phyloP scores from a whole-genome alignment of 1,140 invertebrate species.

The Geopemphigus sp. region DNA sequence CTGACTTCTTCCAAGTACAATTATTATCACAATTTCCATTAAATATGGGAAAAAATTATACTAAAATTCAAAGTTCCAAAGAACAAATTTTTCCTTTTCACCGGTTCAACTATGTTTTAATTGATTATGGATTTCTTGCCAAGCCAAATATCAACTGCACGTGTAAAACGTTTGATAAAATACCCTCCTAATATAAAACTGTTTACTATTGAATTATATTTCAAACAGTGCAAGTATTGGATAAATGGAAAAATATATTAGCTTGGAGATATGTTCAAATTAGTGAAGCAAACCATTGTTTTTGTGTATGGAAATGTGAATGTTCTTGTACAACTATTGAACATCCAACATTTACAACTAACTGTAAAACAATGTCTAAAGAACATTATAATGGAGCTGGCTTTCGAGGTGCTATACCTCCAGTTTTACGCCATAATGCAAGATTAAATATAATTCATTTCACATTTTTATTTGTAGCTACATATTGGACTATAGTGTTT shows the following conservation, averaged over 20 bases:
- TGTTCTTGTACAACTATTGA: conserved; percentile 18
- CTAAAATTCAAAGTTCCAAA: background rate
- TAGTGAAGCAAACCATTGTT: conserved; percentile 28
- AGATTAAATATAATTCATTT: background rate
- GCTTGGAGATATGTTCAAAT: conserved; percentile 18
- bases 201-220: background rate
- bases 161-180: background rate
- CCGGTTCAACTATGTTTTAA: background rate
- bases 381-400: conserved; percentile 10
- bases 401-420: background rate
- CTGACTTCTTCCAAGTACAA: background rate
- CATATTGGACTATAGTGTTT: background rate
- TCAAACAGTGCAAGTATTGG: conserved; percentile 10
- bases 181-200: background rate
- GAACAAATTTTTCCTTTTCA: background rate
- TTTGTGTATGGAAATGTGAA: conserved; percentile 35
- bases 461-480: background rate
- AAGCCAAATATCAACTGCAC: conserved; percentile 15
- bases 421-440: background rate
- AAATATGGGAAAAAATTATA: background rate
- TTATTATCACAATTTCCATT: background rate
- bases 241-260: background rate
- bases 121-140: background rate
- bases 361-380: conserved; percentile 15
- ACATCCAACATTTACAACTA: conserved; percentile 2